Conservation (phyloP, 2,113 vertebrate species). For the Tautogolabrus adspersus region DNA sequence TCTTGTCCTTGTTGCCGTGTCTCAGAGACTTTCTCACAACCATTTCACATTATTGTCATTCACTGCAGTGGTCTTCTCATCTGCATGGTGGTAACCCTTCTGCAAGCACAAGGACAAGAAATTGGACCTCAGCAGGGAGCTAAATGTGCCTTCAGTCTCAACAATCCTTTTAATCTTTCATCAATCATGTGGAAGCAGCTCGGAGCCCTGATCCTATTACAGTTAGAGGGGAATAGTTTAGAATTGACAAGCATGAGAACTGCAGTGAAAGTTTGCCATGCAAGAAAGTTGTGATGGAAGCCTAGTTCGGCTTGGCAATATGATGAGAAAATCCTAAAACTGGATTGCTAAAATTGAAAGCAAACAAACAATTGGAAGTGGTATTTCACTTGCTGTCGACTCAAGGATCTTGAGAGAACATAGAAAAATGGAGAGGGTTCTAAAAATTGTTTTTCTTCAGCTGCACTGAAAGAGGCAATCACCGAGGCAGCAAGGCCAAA, state of each 20-base stretch:
- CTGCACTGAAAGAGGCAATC: conserved; percentile 36
- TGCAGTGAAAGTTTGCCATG: conserved; percentile 70
- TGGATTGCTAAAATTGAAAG: conserved; percentile 62
- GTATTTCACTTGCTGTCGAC: conserved; percentile 49
- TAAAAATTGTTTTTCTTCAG: conserved; percentile 48
- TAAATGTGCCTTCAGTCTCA: conserved; percentile 84
- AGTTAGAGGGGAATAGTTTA: conserved; percentile 68
- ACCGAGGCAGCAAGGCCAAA: conserved; percentile 12
- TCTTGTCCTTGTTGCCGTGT: conserved; percentile 52
- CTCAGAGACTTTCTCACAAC: conserved; percentile 52
- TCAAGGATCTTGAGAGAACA: conserved; percentile 33
- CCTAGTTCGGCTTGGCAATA: conserved; percentile 58
- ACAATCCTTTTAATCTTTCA: conserved; percentile 89
- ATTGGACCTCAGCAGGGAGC: conserved; percentile 79
- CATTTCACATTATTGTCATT: conserved; percentile 64
- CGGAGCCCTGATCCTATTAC: conserved; percentile 81
- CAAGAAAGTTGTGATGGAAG: conserved; percentile 67
- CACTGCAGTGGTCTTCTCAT: conserved; percentile 75
- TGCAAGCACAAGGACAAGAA: conserved; percentile 70
- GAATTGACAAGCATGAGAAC: conserved; percentile 70
- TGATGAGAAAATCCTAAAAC: conserved; percentile 61
- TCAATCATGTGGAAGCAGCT: conserved; percentile 82
- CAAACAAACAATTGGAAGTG: conserved; percentile 70
- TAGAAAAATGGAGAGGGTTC: conserved; percentile 19
- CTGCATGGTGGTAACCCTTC: conserved; percentile 75